Evolutionary conservation across 2,797 vertebrate species (phyloP), one percentile per base, ranked within the genome.

Genomic region (Picus viridis): DNA sequence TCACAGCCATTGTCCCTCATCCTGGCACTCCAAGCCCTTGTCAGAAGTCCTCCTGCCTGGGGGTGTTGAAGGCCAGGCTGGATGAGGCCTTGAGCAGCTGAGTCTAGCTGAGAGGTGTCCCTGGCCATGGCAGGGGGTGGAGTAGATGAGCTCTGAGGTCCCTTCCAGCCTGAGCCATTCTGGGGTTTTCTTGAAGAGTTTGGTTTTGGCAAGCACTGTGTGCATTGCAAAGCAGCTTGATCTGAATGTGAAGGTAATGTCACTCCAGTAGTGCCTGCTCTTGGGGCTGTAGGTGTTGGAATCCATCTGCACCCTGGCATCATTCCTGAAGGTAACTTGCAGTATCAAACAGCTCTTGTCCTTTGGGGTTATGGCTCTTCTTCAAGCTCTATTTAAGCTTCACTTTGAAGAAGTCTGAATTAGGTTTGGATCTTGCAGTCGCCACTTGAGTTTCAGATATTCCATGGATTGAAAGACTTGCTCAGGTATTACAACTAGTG

Each of bases 221-320:
- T 45, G 13, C 62, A 23, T 86, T 96, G 64, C 73, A 53, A 89
- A 95, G 36, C 75, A 72, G 63, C 56, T 65, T 24, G 83, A 61
- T 65, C 13, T 82, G 88, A 94, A 29, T 70, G 61, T 59, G 34
- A 91, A 78, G 49, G 69, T 88, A 74, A 92, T 67, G n/a, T 34
- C 58, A 10, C 65, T 43, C 78, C 56, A 86, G 62, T 65, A 43
- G 88, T 91, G 56, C 89, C 83, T 95, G 57, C 54, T 81, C 74
- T 51, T 63, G 16, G 68, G 75, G 10, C 29, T 79, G 18, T 92
- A 83, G 68, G 53, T 83, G 77, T 83, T 79, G 68, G 80, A 93
- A 94, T 77, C 83, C 13, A 18, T 58, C 49, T 2, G 19, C 45
- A 86, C 20, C 45, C 16, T 84, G 20, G 56, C 57, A 47, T 77